Conservation (phyloP, 2,888 invertebrate species). For the Globia sparganii region DNA sequence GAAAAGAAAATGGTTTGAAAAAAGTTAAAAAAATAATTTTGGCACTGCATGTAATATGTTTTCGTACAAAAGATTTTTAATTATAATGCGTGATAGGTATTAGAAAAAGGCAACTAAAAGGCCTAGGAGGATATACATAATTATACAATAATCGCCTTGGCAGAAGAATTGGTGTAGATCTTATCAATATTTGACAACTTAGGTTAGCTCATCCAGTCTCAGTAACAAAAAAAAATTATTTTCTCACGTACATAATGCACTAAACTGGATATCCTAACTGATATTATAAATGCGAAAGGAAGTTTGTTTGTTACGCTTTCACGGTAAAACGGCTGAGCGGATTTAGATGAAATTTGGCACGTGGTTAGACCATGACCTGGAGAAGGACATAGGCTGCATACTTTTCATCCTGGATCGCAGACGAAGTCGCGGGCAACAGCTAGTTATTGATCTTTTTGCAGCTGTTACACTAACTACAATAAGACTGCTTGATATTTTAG, state of each 20-base stretch:
- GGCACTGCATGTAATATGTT: background rate
- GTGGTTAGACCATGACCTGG: too few relatives aligned
- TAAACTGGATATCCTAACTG: background rate
- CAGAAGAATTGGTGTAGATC: background rate
- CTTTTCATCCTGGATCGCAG: too few relatives aligned
- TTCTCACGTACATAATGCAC: background rate
- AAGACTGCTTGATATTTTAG: background rate
- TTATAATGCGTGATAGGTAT: conserved; percentile 22
- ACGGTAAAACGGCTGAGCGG: too few relatives aligned
- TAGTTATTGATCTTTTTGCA: background rate
- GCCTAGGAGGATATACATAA: background rate
- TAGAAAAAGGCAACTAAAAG: background rate
- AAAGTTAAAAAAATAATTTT: background rate
- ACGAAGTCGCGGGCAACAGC: too few relatives aligned
- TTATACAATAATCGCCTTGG: background rate
- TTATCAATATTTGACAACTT: too few relatives aligned
- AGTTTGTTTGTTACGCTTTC: too few relatives aligned
- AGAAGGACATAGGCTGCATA: too few relatives aligned
- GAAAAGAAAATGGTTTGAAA: conserved; percentile 6
- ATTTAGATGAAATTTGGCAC: too few relatives aligned
- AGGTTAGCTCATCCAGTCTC: too few relatives aligned
- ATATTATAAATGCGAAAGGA: too few relatives aligned
- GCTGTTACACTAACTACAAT: too few relatives aligned
- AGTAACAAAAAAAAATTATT: too few relatives aligned
- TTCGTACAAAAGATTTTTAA: conserved; percentile 2